These are phyloP conservation scores for Leptinotarsa lineolata DNA, from an alignment of 1,140 invertebrate genomes.

Conservation along the genomic window DNA sequence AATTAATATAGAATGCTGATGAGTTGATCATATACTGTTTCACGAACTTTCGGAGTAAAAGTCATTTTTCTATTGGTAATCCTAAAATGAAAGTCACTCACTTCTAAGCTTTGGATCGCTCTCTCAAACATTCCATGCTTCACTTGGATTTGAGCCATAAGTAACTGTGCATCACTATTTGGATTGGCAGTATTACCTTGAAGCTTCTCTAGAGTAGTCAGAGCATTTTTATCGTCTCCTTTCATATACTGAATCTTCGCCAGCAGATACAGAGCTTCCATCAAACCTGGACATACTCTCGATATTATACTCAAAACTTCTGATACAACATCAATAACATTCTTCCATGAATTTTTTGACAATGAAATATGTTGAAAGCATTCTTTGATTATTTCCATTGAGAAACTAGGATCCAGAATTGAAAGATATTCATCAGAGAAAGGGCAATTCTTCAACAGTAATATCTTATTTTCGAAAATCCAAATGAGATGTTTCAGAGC, in stretches of 20 bases:
- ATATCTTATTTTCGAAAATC: conserved; percentile 72
- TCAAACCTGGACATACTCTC: conserved; percentile 81
- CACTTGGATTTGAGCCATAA: conserved; percentile 85
- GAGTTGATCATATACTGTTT: too few relatives aligned
- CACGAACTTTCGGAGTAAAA: not conserved
- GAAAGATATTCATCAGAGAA: conserved; percentile 79
- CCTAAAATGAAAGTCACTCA: conserved; percentile 58
- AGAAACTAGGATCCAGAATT: conserved; percentile 82
- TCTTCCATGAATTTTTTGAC: conserved; percentile 58
- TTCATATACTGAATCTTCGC: conserved; percentile 80
- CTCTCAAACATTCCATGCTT: conserved; percentile 75
- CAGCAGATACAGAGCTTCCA: conserved; percentile 73
- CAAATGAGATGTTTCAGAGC: conserved; percentile 69
- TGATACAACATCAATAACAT: conserved; percentile 56
- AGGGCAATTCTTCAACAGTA: conserved; percentile 63
- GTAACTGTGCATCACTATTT: conserved; percentile 72
- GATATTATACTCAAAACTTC: conserved; percentile 70
- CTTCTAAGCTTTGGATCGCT: conserved; percentile 84
- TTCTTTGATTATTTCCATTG: conserved; percentile 78
- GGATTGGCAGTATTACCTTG: conserved; percentile 66
- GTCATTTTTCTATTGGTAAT: not conserved
- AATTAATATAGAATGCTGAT: too few relatives aligned
- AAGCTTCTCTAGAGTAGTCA: conserved; percentile 70
- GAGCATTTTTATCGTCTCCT: conserved; percentile 73
- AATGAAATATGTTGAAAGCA: conserved; percentile 76